Evolutionary conservation across 2,113 vertebrate genomes (phyloP).

Genomic region (Phalacrocorax brasilianus): DNA sequence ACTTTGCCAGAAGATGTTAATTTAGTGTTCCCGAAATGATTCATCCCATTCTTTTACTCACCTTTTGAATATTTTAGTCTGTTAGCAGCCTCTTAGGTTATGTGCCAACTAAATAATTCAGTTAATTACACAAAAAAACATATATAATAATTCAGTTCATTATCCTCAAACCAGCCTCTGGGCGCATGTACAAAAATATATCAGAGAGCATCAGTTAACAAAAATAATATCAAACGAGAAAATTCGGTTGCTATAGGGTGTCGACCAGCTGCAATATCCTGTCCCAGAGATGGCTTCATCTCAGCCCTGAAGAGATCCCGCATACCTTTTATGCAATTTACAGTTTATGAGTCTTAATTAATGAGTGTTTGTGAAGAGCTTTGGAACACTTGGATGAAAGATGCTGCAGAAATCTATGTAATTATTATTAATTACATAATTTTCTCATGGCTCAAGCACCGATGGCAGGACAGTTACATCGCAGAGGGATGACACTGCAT

Average conservation of each 20-base stretch:
- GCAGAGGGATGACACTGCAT: not conserved
- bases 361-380: not conserved
- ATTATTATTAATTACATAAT: not conserved
- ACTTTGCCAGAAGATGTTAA: not conserved
- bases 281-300: not conserved
- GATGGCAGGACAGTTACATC: not conserved
- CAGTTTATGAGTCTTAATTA: constrained; percentile 39
- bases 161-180: constrained; percentile 1
- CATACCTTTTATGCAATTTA: not conserved
- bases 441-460: not conserved
- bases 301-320: not conserved
- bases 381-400: not conserved
- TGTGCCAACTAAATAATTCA: constrained; percentile 10
- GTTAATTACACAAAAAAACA: not conserved
- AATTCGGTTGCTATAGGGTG: not conserved
- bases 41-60: not conserved
- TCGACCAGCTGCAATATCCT: not conserved
- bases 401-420: not conserved
- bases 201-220: constrained; percentile 2
- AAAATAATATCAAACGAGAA: not conserved
- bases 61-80: not conserved
- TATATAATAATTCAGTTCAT: not conserved
- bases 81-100: not conserved
- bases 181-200: not conserved
- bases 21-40: not conserved